phyloP scores from a whole-genome alignment of 2,113 vertebrate genomes.

The Takifugu flavidus region DNA sequence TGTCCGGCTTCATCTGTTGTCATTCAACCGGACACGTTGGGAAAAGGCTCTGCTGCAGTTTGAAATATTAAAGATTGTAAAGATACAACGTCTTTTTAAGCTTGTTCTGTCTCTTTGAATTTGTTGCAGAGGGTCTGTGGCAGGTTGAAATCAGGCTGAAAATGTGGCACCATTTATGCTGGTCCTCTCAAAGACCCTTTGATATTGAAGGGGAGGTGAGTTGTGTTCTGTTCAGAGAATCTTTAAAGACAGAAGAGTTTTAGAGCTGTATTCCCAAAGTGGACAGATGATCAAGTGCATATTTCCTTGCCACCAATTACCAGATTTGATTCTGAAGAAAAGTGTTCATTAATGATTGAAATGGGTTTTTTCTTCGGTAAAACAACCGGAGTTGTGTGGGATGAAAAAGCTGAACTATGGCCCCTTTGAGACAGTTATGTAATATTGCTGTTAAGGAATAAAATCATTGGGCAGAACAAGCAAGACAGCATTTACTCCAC shows the following conservation, averaged over 20 bases:
- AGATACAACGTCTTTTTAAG: not conserved
- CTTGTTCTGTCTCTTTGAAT: not conserved
- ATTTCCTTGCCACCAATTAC: slow-evolving; percentile 1
- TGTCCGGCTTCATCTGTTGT: no score
- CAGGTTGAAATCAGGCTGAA: slow-evolving; percentile 17
- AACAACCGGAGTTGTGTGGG: slow-evolving; percentile 6
- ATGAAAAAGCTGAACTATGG: slow-evolving; percentile 25
- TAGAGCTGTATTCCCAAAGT: slow-evolving; percentile 42
- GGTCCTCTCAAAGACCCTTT: no score
- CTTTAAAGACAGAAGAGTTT: slow-evolving; percentile 58
- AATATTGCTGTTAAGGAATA: slow-evolving; percentile 37
- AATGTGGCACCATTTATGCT: no score
- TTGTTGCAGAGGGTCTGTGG: slow-evolving; percentile 50
- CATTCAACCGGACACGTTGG: no score
- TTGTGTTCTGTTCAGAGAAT: slow-evolving; percentile 13
- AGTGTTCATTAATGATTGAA: no score
- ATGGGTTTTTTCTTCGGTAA: no score
- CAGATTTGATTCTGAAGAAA: no score
- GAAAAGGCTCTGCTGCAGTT: no score
- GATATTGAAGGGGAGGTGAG: no score
- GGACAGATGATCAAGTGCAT: slow-evolving; percentile 55
- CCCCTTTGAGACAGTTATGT: slow-evolving; percentile 19
- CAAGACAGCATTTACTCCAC: slow-evolving; percentile 40
- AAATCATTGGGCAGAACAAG: slow-evolving; percentile 9
- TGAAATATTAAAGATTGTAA: not conserved